Evolutionary conservation across 2,888 invertebrate species (phyloP).

Genomic region (Dynastes maya): DNA sequence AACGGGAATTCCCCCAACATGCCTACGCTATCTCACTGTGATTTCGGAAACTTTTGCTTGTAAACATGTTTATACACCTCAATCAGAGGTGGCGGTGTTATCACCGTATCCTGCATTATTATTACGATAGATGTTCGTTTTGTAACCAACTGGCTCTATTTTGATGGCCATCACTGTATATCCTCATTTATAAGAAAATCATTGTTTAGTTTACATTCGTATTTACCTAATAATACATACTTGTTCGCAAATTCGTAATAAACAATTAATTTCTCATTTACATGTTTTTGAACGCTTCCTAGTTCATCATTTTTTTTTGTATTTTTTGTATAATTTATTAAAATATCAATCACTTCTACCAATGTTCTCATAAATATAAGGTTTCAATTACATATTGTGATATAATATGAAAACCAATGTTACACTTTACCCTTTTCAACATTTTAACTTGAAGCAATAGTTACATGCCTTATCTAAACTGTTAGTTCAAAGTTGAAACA

Average conservation of each 20-base stretch:
- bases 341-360: constrained; percentile 34
- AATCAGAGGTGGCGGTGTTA: too few relatives aligned
- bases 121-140: too few relatives aligned
- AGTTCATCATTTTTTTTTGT: constrained; percentile 12
- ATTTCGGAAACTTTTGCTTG: too few relatives aligned
- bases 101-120: too few relatives aligned
- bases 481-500: constrained; percentile 44
- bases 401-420: constrained; percentile 42
- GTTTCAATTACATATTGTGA: constrained; percentile 44
- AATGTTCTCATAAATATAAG: constrained; percentile 22
- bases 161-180: neutral
- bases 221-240: constrained; percentile 35
- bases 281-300: neutral
- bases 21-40: too few relatives aligned
- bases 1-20: too few relatives aligned
- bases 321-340: neutral
- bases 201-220: constrained; percentile 25
- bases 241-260: constrained; percentile 8
- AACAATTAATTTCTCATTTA: constrained; percentile 28
- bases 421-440: constrained; percentile 33
- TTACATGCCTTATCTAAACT: constrained; percentile 49
- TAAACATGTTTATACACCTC: too few relatives aligned
- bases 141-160: too few relatives aligned
- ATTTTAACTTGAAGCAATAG: constrained; percentile 50
- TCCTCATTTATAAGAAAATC: constrained; percentile 38